Conservation (phyloP, 2,888 invertebrate species). For the Leptinotarsa juncta region DNA sequence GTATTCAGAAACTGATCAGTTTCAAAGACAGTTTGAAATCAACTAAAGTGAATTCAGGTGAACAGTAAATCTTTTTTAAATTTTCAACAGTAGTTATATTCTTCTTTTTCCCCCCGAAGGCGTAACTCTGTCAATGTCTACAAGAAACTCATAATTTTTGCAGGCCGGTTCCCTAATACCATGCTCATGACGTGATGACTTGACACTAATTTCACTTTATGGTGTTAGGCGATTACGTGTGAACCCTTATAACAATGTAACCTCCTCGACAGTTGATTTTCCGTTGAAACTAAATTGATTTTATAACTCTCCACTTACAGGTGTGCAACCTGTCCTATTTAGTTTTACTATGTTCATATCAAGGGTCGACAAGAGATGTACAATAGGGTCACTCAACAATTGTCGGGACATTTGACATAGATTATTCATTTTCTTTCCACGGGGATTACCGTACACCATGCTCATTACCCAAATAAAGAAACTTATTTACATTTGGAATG, state of each 20-base stretch:
- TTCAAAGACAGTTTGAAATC: no score
- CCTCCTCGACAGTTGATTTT: slow-evolving; percentile 57
- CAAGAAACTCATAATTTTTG: slow-evolving; percentile 36
- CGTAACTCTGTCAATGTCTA: no score
- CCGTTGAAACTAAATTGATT: slow-evolving; percentile 61
- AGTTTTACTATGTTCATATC: slow-evolving; percentile 41
- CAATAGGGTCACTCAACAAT: slow-evolving; percentile 39
- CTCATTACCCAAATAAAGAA: slow-evolving; percentile 49
- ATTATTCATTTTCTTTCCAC: slow-evolving; percentile 51
- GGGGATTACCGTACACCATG: slow-evolving; percentile 49
- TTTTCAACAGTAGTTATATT: no score
- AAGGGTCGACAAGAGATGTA: slow-evolving; percentile 37
- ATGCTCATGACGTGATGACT: slow-evolving; percentile 56
- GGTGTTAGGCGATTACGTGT: slow-evolving; percentile 51
- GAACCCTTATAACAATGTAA: slow-evolving; percentile 52
- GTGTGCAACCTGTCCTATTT: slow-evolving; percentile 62
- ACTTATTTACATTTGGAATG: slow-evolving; percentile 48
- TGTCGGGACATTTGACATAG: slow-evolving; percentile 38
- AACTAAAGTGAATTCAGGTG: no score
- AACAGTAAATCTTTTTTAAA: no score
- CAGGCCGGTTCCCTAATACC: slow-evolving; percentile 50
- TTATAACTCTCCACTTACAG: slow-evolving; percentile 58
- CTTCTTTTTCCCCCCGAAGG: no score
- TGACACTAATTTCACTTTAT: slow-evolving; percentile 55
- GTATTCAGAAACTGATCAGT: no score